phyloP scores from a whole-genome alignment of 2,888 invertebrate genomes.

The Latrodectus elegans region DNA sequence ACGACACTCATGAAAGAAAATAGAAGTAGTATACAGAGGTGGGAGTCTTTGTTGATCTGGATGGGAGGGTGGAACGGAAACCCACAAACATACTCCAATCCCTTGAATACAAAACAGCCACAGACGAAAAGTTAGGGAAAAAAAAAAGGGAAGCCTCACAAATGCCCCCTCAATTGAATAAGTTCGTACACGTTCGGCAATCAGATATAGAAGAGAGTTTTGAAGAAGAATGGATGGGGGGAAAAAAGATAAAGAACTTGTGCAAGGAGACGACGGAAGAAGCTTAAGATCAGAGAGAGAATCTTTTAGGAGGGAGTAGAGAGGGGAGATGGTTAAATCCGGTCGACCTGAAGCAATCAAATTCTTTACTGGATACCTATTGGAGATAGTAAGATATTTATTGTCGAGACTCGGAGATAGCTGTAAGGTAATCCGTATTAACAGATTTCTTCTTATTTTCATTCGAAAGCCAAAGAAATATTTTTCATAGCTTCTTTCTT shows the following conservation, averaged over 20 bases:
- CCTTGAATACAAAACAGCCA: neutral
- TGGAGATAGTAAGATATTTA: neutral
- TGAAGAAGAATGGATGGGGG: neutral
- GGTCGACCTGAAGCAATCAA: neutral
- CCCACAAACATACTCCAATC: neutral
- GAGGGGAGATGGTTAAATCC: neutral
- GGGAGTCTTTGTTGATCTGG: too few relatives aligned
- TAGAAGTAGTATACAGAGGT: too few relatives aligned
- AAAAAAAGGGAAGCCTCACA: neutral
- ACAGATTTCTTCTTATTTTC: too few relatives aligned
- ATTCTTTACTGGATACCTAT: neutral
- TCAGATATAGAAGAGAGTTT: slow-evolving; percentile 5
- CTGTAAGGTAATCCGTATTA: neutral
- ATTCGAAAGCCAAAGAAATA: too few relatives aligned
- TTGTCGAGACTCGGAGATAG: neutral
- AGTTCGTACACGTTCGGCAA: neutral
- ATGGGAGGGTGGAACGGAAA: neutral
- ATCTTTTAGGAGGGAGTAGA: neutral
- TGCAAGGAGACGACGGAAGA: neutral
- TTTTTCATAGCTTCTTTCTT: too few relatives aligned
- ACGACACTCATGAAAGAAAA: too few relatives aligned
- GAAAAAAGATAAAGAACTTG: neutral
- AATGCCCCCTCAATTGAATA: neutral
- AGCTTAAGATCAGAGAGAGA: neutral
- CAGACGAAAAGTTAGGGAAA: neutral